Evolutionary conservation across 1,140 invertebrate genomes (phyloP).

Genomic region (Bombus vancouverensis): DNA sequence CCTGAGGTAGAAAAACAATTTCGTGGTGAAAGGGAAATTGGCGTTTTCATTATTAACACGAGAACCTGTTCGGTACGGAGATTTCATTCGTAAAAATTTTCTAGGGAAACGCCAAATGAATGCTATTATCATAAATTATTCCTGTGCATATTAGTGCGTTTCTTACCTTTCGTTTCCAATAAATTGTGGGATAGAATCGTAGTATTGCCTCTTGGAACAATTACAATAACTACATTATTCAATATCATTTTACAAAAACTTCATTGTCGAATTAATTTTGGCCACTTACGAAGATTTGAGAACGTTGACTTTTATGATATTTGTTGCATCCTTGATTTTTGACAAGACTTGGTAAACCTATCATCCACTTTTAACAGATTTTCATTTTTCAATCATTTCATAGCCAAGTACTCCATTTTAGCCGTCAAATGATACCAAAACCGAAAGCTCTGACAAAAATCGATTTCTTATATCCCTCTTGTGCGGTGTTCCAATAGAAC

Average conservation of each 20-base stretch:
- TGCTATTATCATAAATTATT: neutral
- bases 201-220: neutral
- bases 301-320: no score
- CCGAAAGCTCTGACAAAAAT: neutral
- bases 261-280: no score
- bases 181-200: neutral
- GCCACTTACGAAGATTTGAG: no score
- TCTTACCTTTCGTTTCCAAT: neutral
- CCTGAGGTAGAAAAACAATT: conserved; percentile 60
- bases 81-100: neutral
- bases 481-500: neutral
- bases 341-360: no score
- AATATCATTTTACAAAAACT: no score
- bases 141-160: no score
- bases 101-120: neutral
- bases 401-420: no score
- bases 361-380: no score
- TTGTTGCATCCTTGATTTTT: no score
- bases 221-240: rapidly evolving
- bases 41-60: conserved; percentile 26
- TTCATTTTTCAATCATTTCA: no score
- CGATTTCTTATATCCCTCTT: neutral
- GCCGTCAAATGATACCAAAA: neutral
- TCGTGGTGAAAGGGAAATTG: conserved; percentile 12
- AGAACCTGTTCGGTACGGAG: neutral